Base-by-base conservation (phyloP, 2,113 vertebrate genomes). In the Poecile atricapillus region DNA sequence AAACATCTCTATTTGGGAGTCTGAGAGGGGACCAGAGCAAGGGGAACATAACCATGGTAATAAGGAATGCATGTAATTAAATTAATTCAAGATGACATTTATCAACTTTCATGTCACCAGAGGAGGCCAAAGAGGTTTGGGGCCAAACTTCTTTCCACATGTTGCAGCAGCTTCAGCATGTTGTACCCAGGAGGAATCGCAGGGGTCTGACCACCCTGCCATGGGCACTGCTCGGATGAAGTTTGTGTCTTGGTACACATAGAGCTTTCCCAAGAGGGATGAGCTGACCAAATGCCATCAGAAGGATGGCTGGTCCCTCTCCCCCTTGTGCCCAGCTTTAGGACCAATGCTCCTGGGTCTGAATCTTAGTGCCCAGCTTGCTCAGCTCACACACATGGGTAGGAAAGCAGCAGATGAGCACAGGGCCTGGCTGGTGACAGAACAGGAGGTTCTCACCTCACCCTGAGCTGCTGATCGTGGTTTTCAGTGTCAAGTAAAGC, bases 351-450 rank as follows among this genome's bases (percentile, higher is more conserved):
- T 65, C 9, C 25, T 22, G 24, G 41, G 22, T 49, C 31, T 1
- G 3, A 67, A 43, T 6, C 41, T 8, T 7, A 27, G 15, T 37
- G 49, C 4, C 8, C 2, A 4, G 49, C 55, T 60, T 7, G 3
- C n/a, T 28, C 41, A 52, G 47, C 0, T 84, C 63, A 8, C 23
- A 44, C 14, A 13, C 0, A 1, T 0, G 13, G 39, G 56, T 52
- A 89, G 65, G 68, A n/a, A 58, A 53, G 56, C 50, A 65, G 74
- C 20, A 60, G 58, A 21, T 7, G 74, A 60, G 67, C 71, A 31
- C 1, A 3, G 69, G 43, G 31, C 35, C 25, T 63, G 28, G 33
- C 19, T 78, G 88, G 69, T 12, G 65, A 31, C 52, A 63, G 3
- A n/a, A 15, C 1, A 4, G 55, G 39, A 33, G 46, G 58, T 18